Evolutionary conservation across 1,140 invertebrate genomes (phyloP).

Genomic region (Drosophila novamexicana): DNA sequence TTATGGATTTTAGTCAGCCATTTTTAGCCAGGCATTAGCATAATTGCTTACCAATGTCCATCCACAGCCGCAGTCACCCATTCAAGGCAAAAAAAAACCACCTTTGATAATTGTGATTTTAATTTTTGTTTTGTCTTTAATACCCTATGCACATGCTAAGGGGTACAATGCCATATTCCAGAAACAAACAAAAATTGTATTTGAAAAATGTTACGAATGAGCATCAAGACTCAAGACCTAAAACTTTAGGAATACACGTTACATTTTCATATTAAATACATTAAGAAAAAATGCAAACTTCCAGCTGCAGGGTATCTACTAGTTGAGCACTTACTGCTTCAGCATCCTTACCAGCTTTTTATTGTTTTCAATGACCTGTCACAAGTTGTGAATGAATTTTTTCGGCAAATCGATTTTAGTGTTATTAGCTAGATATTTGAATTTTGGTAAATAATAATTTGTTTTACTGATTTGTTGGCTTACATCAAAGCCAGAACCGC

Average conservation of each 20-base stretch:
- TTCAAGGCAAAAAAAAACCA: constrained; percentile 69
- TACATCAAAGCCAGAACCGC: constrained; percentile 77
- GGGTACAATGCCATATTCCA: too few species aligned
- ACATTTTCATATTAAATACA: too few species aligned
- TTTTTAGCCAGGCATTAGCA: constrained; percentile 73
- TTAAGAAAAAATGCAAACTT: too few species aligned
- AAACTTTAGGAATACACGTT: too few species aligned
- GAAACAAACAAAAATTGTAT: not conserved
- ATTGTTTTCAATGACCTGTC: constrained; percentile 29
- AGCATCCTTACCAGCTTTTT: not conserved
- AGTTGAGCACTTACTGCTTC: not conserved
- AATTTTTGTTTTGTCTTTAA: constrained; percentile 54
- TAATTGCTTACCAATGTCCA: constrained; percentile 73
- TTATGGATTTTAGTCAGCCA: constrained; percentile 71
- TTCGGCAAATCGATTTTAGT: constrained; percentile 61
- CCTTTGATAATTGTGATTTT: constrained; percentile 74
- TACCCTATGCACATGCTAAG: not conserved
- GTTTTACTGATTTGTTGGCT: constrained; percentile 74
- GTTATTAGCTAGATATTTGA: constrained; percentile 46
- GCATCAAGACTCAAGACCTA: not conserved
- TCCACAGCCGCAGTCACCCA: constrained; percentile 43
- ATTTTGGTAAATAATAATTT: constrained; percentile 75
- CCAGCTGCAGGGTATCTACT: not conserved
- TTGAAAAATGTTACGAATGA: not conserved
- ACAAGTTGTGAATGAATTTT: constrained; percentile 75